Percentiles rank a stretch among this genome's conserved stretches.
These are phyloP conservation scores for Rhyacichthys aspro DNA, from an alignment of 2,797 vertebrate species.

Conservation along the genomic window DNA sequence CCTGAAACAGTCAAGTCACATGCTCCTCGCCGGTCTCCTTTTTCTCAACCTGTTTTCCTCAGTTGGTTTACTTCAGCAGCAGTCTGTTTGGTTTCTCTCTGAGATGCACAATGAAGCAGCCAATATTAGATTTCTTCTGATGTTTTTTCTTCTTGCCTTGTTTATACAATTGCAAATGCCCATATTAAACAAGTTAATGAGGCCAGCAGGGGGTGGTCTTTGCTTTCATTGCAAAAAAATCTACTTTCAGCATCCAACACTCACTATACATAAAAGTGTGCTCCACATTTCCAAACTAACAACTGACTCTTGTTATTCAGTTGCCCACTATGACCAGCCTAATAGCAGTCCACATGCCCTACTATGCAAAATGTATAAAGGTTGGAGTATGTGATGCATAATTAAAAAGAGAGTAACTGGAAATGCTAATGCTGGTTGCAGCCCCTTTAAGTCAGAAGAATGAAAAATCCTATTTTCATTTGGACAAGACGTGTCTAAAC, in stretches of 20 bases:
- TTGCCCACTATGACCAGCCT: conserved; percentile 10
- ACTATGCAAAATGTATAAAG: conserved; percentile 16
- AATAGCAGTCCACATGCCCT: conserved; percentile 30
- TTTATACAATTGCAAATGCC: conserved; percentile 49
- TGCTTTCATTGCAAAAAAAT: conserved; percentile 36
- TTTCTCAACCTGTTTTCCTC: conserved; percentile 36
- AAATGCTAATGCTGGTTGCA: conserved; percentile 20
- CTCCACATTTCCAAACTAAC: background rate
- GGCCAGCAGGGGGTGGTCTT: conserved; percentile 40
- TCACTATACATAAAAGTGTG: conserved; percentile 16
- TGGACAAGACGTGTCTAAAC: background rate
- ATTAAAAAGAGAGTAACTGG: conserved; percentile 37
- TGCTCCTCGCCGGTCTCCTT: conserved; percentile 12
- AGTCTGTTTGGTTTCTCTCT: conserved; percentile 49
- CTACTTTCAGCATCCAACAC: conserved; percentile 14
- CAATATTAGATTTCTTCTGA: conserved; percentile 38
- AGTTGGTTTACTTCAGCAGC: conserved; percentile 33
- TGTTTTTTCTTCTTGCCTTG: conserved; percentile 37
- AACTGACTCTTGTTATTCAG: conserved; percentile 11
- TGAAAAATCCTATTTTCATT: conserved; percentile 11
- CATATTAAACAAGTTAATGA: conserved; percentile 53
- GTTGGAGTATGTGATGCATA: conserved; percentile 32
- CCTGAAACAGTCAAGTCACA: conserved; percentile 26
- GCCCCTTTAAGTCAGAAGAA: conserved; percentile 20
- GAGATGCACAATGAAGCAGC: conserved; percentile 42